Percentiles rank a stretch among this genome's conserved stretches.
These are phyloP conservation scores for Atta colombica DNA, from an alignment of 1,140 invertebrate genomes.

Conservation along the genomic window DNA sequence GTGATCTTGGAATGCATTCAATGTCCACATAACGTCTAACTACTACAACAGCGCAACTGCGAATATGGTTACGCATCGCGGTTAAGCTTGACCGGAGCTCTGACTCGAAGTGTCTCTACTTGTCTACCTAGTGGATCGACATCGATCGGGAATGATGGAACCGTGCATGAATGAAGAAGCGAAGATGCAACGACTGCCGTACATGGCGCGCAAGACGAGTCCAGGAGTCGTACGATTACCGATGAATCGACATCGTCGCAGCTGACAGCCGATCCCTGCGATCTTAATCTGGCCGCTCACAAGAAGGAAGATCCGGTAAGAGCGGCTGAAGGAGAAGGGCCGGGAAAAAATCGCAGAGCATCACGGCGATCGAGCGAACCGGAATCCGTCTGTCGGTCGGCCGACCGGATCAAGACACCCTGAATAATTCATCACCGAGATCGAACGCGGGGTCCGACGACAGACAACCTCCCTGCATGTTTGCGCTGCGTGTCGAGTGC, in stretches of 20 bases:
- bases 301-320: conserved; percentile 69
- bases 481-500: conserved; percentile 39
- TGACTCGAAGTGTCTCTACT: conserved; percentile 34
- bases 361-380: conserved; percentile 72
- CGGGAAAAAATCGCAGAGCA: conserved; percentile 69
- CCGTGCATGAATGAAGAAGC: conserved; percentile 47
- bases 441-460: conserved; percentile 34
- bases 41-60: conserved; percentile 3
- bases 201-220: conserved; percentile 49
- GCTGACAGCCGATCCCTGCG: conserved; percentile 79
- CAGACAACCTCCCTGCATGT: conserved; percentile 12
- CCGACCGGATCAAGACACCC: conserved; percentile 78
- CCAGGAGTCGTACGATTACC: conserved; percentile 30
- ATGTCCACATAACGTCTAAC: not conserved
- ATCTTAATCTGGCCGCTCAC: conserved; percentile 80
- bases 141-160: not conserved
- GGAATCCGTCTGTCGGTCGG: conserved; percentile 73
- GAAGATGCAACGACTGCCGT: conserved; percentile 48
- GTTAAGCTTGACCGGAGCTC: not conserved
- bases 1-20: not conserved
- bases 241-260: conserved; percentile 57
- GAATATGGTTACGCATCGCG: conserved; percentile 40
- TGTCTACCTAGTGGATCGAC: conserved; percentile 46
- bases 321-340: conserved; percentile 33
- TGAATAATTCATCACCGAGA: conserved; percentile 81